phyloP scores from a whole-genome alignment of 1,140 invertebrate genomes.

The Trachelipus rathkii region DNA sequence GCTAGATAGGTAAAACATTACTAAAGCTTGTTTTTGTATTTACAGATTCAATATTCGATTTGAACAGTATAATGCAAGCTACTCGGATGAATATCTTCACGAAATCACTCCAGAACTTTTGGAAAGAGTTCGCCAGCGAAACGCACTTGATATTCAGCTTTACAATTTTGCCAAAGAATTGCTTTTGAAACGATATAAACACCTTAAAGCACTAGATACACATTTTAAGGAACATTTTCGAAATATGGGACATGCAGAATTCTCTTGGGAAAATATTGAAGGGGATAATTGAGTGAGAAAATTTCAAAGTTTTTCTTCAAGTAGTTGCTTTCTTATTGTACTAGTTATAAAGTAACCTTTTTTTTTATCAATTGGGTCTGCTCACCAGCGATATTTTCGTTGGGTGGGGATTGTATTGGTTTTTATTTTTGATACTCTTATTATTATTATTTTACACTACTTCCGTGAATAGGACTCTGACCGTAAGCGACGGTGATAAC shows the following conservation, averaged over 20 bases:
- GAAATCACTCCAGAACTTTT: slow-evolving; percentile 68
- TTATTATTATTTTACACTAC: no score
- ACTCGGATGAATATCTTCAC: slow-evolving; percentile 70
- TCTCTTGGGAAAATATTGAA: slow-evolving; percentile 49
- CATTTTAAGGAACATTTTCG: slow-evolving; percentile 66
- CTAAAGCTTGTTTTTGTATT: neutral
- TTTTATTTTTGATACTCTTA: no score
- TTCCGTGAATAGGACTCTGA: no score
- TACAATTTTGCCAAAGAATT: slow-evolving; percentile 90
- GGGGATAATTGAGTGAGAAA: slow-evolving; percentile 26
- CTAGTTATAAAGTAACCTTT: no score
- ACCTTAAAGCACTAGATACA: slow-evolving; percentile 68
- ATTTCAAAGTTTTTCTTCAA: neutral
- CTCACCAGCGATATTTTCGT: no score
- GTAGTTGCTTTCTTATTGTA: neutral
- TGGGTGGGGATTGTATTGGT: no score
- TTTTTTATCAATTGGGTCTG: no score
- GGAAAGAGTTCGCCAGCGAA: slow-evolving; percentile 70
- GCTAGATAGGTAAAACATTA: neutral
- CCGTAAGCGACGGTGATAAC: no score
- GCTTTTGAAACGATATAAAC: slow-evolving; percentile 77
- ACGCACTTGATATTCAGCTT: slow-evolving; percentile 85
- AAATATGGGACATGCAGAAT: slow-evolving; percentile 47
- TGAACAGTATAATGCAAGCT: slow-evolving; percentile 79
- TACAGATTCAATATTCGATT: slow-evolving; percentile 40